phyloP scores from a whole-genome alignment of 2,797 vertebrate genomes.

The Knipowitschia caucasica region DNA sequence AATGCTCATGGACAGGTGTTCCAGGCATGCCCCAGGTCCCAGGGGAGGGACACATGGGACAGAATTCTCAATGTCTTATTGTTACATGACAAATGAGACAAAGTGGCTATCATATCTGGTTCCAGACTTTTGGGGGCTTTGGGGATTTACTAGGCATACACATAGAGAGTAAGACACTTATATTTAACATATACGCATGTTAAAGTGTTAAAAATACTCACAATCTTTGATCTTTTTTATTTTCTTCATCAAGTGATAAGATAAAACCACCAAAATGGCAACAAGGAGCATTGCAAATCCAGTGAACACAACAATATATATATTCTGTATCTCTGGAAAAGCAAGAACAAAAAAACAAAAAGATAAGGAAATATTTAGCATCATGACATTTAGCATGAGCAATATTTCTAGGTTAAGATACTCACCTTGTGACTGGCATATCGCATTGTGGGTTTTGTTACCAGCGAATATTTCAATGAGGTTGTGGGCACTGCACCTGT shows the following conservation, averaged over 20 bases:
- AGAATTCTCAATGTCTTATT: too few relatives aligned
- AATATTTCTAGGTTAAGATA: slow-evolving; percentile 3
- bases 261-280: slow-evolving; percentile 32
- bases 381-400: not conserved
- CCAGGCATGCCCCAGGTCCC: too few relatives aligned
- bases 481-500: slow-evolving; percentile 49
- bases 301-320: slow-evolving; percentile 13
- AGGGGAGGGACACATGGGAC: too few relatives aligned
- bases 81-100: too few relatives aligned
- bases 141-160: too few relatives aligned
- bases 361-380: too few relatives aligned
- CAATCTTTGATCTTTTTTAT: slow-evolving; percentile 33
- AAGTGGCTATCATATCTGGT: too few relatives aligned
- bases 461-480: slow-evolving; percentile 42
- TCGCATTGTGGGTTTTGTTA: slow-evolving; percentile 58
- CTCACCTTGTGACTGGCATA: slow-evolving; percentile 44
- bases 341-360: not conserved
- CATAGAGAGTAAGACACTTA: too few relatives aligned
- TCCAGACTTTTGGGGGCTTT: too few relatives aligned
- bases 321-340: slow-evolving; percentile 10
- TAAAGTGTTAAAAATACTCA: slow-evolving; percentile 53
- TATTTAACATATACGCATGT: too few relatives aligned
- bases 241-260: slow-evolving; percentile 14
- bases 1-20: too few relatives aligned
- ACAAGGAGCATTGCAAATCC: slow-evolving; percentile 36